Evolutionary conservation across 2,113 vertebrate genomes (phyloP), one percentile per base, ranked within the genome.

Genomic region (Tursiops truncatus): DNA sequence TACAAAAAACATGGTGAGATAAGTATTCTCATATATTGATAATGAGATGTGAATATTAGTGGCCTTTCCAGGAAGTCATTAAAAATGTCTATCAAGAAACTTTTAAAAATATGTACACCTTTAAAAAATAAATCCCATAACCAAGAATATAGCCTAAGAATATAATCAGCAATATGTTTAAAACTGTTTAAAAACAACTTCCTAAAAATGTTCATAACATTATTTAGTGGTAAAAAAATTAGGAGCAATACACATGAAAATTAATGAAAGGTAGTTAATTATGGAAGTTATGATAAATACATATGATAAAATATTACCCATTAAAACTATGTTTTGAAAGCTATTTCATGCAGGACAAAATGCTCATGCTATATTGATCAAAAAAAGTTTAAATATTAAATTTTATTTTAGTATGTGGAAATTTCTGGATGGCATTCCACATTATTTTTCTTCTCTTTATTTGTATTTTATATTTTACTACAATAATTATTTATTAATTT

Each of bases 101-200:
- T 92, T 87, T 81, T 62, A 65, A 70, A 89, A 90, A 23, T 41
- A 79, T 3, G 20, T 47, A 96, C 8, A 8, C 5, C 7, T 95
- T 91, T n/a, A 62, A 74, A 90, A 94, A 67, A 2, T 25, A 80
- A 92, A 89, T 28, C 4, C 1, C 18, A 80, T 65, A 68, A 94
- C 3, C 2, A 89, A 94, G 14, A 95, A n/a, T 88, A 21, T 33
- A 89, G 14, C 4, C 18, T n/a, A 56, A 77, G n/a, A 60, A 85
- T 68, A 90, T 58, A 60, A 44, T 82, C 36, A 95, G 36, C 25
- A 83, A 87, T 4, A 80, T 95, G 86, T 83, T 93, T 15, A 96
- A 68, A 68, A 41, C 68, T 95, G 86, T 83, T 93, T 15, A 96
- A 68, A 68, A 41, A 62, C 67, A 68, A 86, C 20, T 86, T 89